Percentiles rank a stretch among this genome's conserved stretches.
phyloP scores from a whole-genome alignment of 1,140 invertebrate species.

The Lutraria rhynchaena region DNA sequence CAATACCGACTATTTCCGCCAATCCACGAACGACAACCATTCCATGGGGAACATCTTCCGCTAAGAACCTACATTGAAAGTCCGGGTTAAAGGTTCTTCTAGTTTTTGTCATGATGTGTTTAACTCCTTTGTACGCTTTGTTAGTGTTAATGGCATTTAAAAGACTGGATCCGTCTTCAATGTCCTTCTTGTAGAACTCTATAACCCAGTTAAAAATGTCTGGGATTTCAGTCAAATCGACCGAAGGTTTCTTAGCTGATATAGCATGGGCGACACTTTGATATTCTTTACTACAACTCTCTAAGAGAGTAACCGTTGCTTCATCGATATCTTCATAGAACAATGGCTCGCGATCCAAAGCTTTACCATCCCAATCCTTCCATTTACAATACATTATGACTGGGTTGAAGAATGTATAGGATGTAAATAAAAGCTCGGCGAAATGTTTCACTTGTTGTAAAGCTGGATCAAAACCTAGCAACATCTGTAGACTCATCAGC shows the following conservation, averaged over 20 bases:
- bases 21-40: conserved; percentile 73
- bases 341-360: conserved; percentile 65
- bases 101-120: conserved; percentile 70
- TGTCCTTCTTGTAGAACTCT: conserved; percentile 64
- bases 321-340: conserved; percentile 73
- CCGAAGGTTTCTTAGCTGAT: conserved; percentile 53
- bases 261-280: conserved; percentile 64
- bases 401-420: conserved; percentile 70
- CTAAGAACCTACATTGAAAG: conserved; percentile 65
- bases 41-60: conserved; percentile 74
- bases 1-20: conserved; percentile 65
- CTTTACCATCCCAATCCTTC: conserved; percentile 75
- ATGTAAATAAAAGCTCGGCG: conserved; percentile 67
- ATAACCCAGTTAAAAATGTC: conserved; percentile 71
- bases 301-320: conserved; percentile 61
- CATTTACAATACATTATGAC: conserved; percentile 73
- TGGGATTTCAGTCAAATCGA: conserved; percentile 66
- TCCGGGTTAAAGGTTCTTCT: conserved; percentile 68
- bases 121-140: conserved; percentile 67
- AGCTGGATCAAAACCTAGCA: conserved; percentile 60
- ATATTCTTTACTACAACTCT: conserved; percentile 70
- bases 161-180: conserved; percentile 64
- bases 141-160: conserved; percentile 69
- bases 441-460: conserved; percentile 65
- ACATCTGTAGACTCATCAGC: conserved; percentile 67